Evolutionary conservation across 2,888 invertebrate species (phyloP), one percentile per base, ranked within the genome.

Genomic region (Melipona bicolor): DNA sequence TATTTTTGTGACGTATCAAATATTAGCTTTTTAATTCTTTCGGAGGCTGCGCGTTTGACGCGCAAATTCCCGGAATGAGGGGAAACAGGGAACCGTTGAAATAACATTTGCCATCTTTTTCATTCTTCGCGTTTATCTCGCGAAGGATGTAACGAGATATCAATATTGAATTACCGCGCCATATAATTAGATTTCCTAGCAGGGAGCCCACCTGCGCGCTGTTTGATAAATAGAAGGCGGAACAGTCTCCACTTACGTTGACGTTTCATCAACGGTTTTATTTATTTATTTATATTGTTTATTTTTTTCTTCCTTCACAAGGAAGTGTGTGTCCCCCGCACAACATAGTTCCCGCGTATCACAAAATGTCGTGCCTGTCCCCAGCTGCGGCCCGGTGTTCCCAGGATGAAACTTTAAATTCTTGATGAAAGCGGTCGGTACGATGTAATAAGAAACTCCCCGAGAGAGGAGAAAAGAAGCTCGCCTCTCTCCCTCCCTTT

Each of bases 371-470:
- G 32, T 11, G 9, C 49, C n/a, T 32, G 68, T 68, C 61, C 67
- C 61, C 5, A 6, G 64, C 43, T 43, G 36, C 36, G 43, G 56
- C 59, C 43, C 64, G 27, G 36, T 49, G 70, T 77, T 67, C 54
- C 32, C 81, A 67, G 77, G 69, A 83, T 70, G 83, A 83, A 70
- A 83, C 70, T 83, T 84, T 83, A 76, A 83, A 83, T 83, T 77
- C 84, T 76, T 85, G 84, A 85, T 84, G 74, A 79, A 84, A 78
- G 76, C 73, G 68, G 69, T 67, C 73, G 70, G 75, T 77, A 79
- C 69, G 82, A 68, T 70, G 84, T 70, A 76, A 77, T 76, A 84
- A 81, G 80, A 68, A 80, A 80, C 84, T 80, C 68, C 59, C 19
- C 43, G 21, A 24, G 71, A 75, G 77, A 68, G 70, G 65, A 71